Percentiles rank a stretch among this genome's conserved stretches.
phyloP scores from a whole-genome alignment of 2,113 vertebrate genomes.

The Strix aluco region DNA sequence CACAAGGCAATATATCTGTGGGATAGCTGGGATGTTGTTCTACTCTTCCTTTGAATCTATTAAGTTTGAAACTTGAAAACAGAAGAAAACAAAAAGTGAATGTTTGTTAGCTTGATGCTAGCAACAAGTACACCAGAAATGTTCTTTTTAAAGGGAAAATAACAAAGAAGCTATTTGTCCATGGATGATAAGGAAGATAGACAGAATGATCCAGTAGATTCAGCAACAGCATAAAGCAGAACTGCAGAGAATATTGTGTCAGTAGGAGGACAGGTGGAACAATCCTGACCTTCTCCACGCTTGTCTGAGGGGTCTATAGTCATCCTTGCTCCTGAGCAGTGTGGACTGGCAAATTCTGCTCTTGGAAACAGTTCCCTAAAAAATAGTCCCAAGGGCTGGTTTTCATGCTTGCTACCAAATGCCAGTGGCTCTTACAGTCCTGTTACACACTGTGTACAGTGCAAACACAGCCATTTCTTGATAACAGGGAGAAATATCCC shows the following conservation, averaged over 20 bases:
- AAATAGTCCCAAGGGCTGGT: background rate
- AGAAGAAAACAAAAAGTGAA: background rate
- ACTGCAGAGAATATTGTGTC: background rate
- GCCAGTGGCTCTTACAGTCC: background rate
- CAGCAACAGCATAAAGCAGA: background rate
- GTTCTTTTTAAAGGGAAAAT: background rate
- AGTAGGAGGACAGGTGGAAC: background rate
- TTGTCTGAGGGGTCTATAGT: background rate
- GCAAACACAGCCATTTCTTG: background rate
- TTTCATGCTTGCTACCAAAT: background rate
- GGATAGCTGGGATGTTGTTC: background rate
- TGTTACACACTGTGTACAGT: background rate
- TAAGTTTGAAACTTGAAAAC: background rate
- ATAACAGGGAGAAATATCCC: background rate
- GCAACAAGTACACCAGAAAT: background rate
- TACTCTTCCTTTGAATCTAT: background rate
- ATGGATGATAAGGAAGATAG: background rate
- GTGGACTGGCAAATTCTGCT: background rate
- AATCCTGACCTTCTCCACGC: background rate
- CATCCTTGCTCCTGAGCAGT: background rate
- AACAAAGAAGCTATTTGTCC: background rate
- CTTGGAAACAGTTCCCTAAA: background rate
- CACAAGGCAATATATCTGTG: background rate
- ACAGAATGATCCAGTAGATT: background rate
- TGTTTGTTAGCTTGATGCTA: background rate